Evolutionary conservation across 2,888 invertebrate species (phyloP).

Genomic region (Caenorhabditis doughertyi): DNA sequence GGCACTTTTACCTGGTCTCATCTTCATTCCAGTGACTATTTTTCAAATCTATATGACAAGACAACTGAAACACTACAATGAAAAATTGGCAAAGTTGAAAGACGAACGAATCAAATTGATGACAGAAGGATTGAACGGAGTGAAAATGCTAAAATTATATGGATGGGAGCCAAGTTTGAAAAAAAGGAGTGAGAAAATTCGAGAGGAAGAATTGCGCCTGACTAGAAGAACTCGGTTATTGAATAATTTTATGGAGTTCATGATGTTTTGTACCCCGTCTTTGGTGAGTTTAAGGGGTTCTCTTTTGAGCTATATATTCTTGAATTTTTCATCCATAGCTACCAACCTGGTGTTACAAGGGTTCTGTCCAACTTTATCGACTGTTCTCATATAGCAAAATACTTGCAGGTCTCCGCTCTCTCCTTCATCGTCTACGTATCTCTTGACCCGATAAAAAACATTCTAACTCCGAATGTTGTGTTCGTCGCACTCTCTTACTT

Average conservation of each 20-base stretch:
- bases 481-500: constrained; percentile 97
- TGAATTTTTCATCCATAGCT: too few relatives aligned
- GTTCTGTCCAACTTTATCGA: too few relatives aligned
- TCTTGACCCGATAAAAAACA: constrained; percentile 69
- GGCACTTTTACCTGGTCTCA: constrained; percentile 93
- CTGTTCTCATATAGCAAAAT: too few relatives aligned
- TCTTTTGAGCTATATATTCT: too few relatives aligned
- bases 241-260: constrained; percentile 60
- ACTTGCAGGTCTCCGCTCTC: constrained; percentile 90
- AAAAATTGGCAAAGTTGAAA: constrained; percentile 93
- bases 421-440: constrained; percentile 87
- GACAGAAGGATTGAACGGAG: constrained; percentile 89
- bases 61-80: constrained; percentile 83
- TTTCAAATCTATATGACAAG: constrained; percentile 81
- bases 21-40: constrained; percentile 90
- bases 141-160: constrained; percentile 86
- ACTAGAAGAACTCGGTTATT: constrained; percentile 74
- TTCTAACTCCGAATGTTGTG: constrained; percentile 87
- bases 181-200: constrained; percentile 68
- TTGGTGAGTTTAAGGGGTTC: constrained; percentile 88
- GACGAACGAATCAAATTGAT: constrained; percentile 89
- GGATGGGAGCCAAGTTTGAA: constrained; percentile 84
- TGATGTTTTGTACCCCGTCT: constrained; percentile 85
- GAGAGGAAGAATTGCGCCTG: constrained; percentile 71
- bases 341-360: too few relatives aligned